Evolutionary conservation across 92 coral and sea anemone species (phyloP).

Genomic region (Zoanthus gigantus): DNA sequence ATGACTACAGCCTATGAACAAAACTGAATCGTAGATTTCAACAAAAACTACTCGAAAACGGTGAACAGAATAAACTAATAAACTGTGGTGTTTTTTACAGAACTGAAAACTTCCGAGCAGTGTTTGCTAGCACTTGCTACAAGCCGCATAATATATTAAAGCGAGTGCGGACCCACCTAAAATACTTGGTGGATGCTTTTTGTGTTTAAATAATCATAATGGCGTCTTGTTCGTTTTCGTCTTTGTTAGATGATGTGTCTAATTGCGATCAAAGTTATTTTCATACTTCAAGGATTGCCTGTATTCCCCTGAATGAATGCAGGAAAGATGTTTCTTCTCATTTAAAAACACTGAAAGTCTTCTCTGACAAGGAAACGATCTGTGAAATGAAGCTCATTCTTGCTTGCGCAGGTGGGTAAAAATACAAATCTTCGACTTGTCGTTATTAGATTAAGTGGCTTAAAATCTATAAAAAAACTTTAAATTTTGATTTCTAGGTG

Average conservation of each 20-base stretch:
- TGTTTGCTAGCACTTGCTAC: not conserved
- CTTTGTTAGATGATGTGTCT: not conserved
- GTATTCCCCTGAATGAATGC: slow-evolving; percentile 40
- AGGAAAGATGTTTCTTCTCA: slow-evolving; percentile 29
- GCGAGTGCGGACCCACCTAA: too few species aligned
- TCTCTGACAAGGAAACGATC: slow-evolving; percentile 30
- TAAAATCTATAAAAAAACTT: not conserved
- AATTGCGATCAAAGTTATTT: not conserved
- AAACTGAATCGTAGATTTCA: not conserved
- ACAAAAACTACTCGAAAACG: not conserved
- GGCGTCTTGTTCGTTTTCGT: slow-evolving; percentile 13
- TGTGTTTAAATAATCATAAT: not conserved
- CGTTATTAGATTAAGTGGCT: not conserved
- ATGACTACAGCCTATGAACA: not conserved
- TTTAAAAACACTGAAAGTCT: slow-evolving; percentile 35
- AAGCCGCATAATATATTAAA: too few species aligned
- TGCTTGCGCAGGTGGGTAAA: slow-evolving; percentile 43
- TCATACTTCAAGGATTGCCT: not conserved
- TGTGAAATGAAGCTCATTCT: slow-evolving; percentile 17
- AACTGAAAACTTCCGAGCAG: not conserved
- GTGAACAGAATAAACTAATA: not conserved
- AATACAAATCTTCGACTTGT: not conserved
- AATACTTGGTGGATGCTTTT: too few species aligned
- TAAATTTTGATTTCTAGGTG: too few species aligned
- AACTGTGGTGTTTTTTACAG: not conserved